These are phyloP conservation scores for Eudemis profundana DNA, from an alignment of 2,888 invertebrate species.

Conservation along the genomic window DNA sequence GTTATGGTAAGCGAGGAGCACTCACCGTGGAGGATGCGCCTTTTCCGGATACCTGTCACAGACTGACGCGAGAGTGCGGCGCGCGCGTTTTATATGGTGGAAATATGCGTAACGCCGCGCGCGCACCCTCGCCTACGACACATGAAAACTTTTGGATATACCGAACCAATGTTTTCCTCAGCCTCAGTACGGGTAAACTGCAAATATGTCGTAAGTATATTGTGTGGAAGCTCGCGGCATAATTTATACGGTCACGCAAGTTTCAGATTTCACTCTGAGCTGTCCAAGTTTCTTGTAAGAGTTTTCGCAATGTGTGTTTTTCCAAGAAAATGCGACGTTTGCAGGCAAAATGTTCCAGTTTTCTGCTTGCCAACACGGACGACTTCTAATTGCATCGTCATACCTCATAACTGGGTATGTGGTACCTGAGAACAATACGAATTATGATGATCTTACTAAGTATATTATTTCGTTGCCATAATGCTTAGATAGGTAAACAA, in stretches of 20 bases:
- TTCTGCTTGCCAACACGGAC: too few species aligned
- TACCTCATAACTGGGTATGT: too few species aligned
- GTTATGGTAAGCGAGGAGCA: conserved; percentile 44
- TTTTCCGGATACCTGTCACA: conserved; percentile 69
- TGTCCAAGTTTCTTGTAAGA: background rate
- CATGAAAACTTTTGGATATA: conserved; percentile 35
- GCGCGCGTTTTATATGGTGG: conserved; percentile 76
- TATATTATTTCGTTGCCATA: too few species aligned
- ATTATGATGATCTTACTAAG: too few species aligned
- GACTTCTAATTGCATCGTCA: too few species aligned
- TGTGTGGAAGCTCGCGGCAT: background rate
- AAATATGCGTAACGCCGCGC: conserved; percentile 53
- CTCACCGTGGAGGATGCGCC: conserved; percentile 68
- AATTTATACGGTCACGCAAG: background rate
- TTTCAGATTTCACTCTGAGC: background rate
- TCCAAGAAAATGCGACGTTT: too few species aligned
- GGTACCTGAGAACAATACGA: too few species aligned
- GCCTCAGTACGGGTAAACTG: background rate
- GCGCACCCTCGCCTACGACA: conserved; percentile 56
- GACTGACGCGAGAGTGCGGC: conserved; percentile 74
- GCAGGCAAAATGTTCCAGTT: too few species aligned
- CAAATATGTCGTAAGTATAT: background rate
- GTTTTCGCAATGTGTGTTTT: background rate
- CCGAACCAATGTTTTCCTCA: conserved; percentile 12
- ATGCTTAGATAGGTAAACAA: too few species aligned